Percentiles rank a stretch among this genome's conserved stretches.
Conservation (phyloP, 2,113 vertebrate genomes). For the Corvus cornix region DNA sequence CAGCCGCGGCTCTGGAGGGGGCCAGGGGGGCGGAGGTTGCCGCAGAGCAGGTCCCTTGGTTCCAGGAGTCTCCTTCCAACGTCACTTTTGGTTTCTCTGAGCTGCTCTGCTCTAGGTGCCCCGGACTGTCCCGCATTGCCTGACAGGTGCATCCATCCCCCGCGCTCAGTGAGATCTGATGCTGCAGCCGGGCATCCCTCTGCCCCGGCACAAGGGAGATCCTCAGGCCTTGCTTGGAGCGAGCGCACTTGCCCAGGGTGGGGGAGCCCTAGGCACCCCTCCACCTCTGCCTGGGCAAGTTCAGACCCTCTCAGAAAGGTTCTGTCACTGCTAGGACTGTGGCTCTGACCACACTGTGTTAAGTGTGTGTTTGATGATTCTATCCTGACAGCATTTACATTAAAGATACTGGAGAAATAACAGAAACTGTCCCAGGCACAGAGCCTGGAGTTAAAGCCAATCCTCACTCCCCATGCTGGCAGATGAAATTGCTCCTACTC, state of each 20-base stretch:
- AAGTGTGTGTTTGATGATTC: background rate
- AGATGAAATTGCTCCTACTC: background rate
- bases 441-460: background rate
- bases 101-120: rapidly evolving
- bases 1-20: background rate
- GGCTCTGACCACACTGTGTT: background rate
- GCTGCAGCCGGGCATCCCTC: background rate
- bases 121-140: background rate
- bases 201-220: no score
- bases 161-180: background rate
- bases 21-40: rapidly evolving
- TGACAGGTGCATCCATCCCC: background rate
- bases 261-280: no score
- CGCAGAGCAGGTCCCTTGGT: no score
- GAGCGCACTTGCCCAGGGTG: rapidly evolving
- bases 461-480: background rate
- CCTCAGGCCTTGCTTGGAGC: background rate
- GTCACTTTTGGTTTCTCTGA: background rate
- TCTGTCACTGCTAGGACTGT: background rate
- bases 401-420: background rate
- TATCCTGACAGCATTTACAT: background rate
- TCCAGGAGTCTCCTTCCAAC: background rate
- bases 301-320: background rate
- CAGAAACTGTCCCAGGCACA: background rate
- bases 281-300: background rate